phyloP scores from a whole-genome alignment of 2,797 vertebrate genomes.

The Gymnodraco acuticeps region DNA sequence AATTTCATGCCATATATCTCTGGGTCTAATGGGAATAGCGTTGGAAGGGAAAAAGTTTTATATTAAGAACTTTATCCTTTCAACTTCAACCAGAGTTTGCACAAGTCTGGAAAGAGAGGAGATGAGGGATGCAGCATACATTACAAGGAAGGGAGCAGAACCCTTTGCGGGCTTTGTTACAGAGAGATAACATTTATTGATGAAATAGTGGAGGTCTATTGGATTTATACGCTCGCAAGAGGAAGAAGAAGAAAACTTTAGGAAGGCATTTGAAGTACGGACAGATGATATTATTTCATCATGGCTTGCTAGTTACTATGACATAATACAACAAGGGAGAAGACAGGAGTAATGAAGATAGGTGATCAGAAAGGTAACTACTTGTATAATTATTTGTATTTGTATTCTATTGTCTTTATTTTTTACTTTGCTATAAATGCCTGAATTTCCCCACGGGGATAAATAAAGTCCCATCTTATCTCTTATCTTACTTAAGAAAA shows the following conservation, averaged over 20 bases:
- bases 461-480: too few species aligned
- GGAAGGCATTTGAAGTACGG: conserved; percentile 2
- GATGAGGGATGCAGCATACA: conserved; percentile 38
- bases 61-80: conserved; percentile 51
- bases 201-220: conserved; percentile 25
- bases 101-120: conserved; percentile 38
- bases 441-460: too few species aligned
- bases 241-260: background rate
- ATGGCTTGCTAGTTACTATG: background rate
- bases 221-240: conserved; percentile 1
- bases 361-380: background rate
- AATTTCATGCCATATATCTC: conserved; percentile 56
- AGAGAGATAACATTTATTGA: conserved; percentile 39
- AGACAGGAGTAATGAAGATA: too few species aligned
- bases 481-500: background rate
- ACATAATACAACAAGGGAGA: background rate
- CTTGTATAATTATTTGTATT: too few species aligned
- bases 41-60: conserved; percentile 51
- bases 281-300: background rate
- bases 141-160: conserved; percentile 27
- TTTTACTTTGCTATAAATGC: too few species aligned
- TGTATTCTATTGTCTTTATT: too few species aligned
- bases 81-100: conserved; percentile 56
- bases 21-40: conserved; percentile 56
- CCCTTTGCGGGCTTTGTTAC: conserved; percentile 33